Conservation (phyloP, 2,113 vertebrate species). For the Mobula hypostoma region DNA sequence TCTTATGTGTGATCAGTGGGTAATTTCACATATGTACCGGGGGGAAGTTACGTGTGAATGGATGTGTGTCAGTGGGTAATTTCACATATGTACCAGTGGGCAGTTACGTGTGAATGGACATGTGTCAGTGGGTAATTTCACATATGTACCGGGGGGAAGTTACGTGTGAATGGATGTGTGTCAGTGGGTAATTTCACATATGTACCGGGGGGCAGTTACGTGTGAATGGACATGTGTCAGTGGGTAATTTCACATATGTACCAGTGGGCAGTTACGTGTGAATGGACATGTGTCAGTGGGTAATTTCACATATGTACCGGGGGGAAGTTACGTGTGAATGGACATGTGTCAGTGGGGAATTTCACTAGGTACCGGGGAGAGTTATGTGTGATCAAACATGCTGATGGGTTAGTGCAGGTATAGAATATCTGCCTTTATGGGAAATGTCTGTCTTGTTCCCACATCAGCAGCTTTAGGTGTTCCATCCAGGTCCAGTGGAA, state of each 20-base stretch:
- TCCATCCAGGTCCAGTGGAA: background rate
- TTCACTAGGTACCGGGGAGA: background rate
- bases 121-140: background rate
- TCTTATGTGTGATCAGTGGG: background rate
- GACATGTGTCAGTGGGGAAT: background rate
- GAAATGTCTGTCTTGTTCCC: background rate
- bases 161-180: background rate
- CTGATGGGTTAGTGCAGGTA: background rate
- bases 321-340: background rate
- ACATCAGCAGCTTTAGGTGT: background rate
- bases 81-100: background rate
- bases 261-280: background rate
- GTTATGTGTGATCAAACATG: background rate
- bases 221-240: background rate
- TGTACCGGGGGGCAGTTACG: background rate
- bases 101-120: background rate
- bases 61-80: background rate
- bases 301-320: background rate
- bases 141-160: no score
- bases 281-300: background rate
- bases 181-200: background rate
- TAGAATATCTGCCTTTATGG: no score
- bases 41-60: background rate
- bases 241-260: background rate
- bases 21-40: background rate